phyloP scores from a whole-genome alignment of 2,888 invertebrate genomes.

The Ornithoptera alexandrae region DNA sequence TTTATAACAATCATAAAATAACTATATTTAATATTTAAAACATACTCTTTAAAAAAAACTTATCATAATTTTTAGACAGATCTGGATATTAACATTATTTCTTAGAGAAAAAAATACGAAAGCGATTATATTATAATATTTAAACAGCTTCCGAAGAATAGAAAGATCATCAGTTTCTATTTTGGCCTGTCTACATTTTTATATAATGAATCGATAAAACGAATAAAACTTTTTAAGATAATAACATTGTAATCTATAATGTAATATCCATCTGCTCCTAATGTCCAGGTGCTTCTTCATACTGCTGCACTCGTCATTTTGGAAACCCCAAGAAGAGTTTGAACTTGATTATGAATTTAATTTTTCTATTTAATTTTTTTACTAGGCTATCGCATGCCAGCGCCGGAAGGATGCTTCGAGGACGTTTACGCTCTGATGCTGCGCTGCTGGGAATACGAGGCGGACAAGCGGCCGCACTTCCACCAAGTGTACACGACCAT shows the following conservation, averaged over 20 bases:
- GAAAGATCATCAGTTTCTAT: too few species aligned
- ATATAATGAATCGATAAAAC: too few species aligned
- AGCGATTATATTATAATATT: background rate
- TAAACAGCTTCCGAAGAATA: background rate
- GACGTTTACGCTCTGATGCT: constrained; percentile 95
- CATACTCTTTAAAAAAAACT: too few species aligned
- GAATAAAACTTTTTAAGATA: too few species aligned
- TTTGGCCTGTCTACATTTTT: too few species aligned
- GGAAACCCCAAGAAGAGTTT: background rate
- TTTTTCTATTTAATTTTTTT: background rate
- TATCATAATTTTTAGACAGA: too few species aligned
- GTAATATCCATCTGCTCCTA: too few species aligned
- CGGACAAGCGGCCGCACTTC: constrained; percentile 95
- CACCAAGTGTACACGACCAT: constrained; percentile 91
- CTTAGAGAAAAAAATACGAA: background rate
- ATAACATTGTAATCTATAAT: too few species aligned
- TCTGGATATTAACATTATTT: too few species aligned
- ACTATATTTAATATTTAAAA: background rate
- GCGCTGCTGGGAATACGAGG: constrained; percentile 96
- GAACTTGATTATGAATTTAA: background rate
- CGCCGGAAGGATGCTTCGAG: constrained; percentile 92
- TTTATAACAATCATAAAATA: background rate
- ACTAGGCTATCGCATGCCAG: constrained; percentile 95
- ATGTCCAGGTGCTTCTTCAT: too few species aligned
- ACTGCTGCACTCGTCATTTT: too few species aligned